Base-by-base conservation (phyloP, 2,797 vertebrate genomes). In the Sebastes itinus region DNA sequence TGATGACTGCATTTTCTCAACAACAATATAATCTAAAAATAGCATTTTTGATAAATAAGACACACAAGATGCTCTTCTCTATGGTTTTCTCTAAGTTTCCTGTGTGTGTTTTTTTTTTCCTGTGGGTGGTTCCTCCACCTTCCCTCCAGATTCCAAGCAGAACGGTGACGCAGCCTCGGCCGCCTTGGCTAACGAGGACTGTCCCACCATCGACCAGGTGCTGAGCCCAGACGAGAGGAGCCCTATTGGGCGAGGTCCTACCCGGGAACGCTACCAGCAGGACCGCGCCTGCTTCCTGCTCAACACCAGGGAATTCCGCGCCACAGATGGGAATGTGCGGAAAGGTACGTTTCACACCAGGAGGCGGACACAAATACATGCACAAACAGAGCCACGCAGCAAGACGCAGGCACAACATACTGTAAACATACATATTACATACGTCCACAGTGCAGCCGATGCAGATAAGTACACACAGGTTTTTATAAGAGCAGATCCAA, bases 221-320 rank as follows among this genome's bases (percentile, higher is more conserved):
- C 92, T 98, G 82, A 98, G 97, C 78, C 97, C 97, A 0, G 97
- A 98, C 70, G 97, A 98, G 91, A 96, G 97, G 91, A 97, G 97
- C 87, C 97, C 97, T 1, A 87, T 95, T 4, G 94, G 93, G 67
- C 92, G 92, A 56, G 93, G 93, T 28, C 88, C 86, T 3, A 95
- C 94, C 58, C 96, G 97, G 65, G 97, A 97, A 78, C 96, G 97
- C 75, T 98, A 97, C 86, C 97, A 97, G 92, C 97, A 97, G 81
- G 97, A 98, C 93, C 95, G 96, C 10, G 97, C 97, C 88, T 98
- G 97, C 95, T 98, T 98, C 95, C 96, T 98, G 81, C 97, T 98
- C 91, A 97, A 97, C 92, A 96, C 97, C 55, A 95, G 96, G 30
- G 97, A 98, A 94, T 97, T 97, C 55, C 96, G 97, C 63, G 96